A percentile compares a stretch with the other conserved stretches of the same genome.
phyloP scores from a whole-genome alignment of 2,888 invertebrate species.

The Lucinisca nassula region DNA sequence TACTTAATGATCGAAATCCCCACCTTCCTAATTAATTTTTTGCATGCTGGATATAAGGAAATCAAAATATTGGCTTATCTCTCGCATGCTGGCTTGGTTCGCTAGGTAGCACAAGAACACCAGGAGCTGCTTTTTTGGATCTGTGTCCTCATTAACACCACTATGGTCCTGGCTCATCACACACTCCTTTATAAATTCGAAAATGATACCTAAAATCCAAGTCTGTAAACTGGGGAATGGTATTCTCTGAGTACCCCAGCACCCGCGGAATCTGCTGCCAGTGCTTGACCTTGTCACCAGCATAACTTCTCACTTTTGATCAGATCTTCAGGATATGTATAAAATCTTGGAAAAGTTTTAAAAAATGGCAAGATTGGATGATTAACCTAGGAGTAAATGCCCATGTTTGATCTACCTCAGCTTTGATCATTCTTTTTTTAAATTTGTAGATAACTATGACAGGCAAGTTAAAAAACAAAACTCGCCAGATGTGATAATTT shows the following conservation, averaged over 20 bases:
- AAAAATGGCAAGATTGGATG: no score
- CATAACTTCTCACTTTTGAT: no score
- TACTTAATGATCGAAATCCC: no score
- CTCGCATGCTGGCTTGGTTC: neutral
- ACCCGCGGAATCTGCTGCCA: neutral
- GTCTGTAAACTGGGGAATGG: neutral
- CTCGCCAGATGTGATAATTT: no score
- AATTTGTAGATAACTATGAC: no score
- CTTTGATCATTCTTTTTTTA: no score
- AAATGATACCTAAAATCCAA: neutral
- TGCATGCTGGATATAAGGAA: neutral
- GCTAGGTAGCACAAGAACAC: neutral
- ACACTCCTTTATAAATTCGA: neutral
- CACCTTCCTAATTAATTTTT: neutral
- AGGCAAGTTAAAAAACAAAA: no score
- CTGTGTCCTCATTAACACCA: neutral
- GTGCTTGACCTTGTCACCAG: no score
- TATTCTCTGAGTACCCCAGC: neutral
- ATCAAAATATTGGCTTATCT: neutral
- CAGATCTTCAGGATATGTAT: no score
- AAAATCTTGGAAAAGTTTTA: no score
- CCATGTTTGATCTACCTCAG: no score
- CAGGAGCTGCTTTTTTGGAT: neutral
- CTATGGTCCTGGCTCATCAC: neutral
- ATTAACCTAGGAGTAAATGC: no score